These are phyloP conservation scores for Hypsibius dujardini DNA, from an alignment of 1,140 invertebrate genomes.

Conservation along the genomic window DNA sequence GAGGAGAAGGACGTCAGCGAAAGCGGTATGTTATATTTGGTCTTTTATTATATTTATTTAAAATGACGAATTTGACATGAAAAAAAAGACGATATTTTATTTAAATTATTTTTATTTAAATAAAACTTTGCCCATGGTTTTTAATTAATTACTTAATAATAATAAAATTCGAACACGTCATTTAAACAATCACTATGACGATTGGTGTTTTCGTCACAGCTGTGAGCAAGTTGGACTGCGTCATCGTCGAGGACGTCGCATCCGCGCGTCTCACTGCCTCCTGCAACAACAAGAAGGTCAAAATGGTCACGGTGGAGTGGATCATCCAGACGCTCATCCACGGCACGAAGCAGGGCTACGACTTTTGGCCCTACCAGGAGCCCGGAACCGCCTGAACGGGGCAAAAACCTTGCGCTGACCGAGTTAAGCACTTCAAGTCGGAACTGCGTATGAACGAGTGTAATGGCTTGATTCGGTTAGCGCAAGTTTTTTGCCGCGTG, in stretches of 20 bases:
- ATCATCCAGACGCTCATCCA: constrained; percentile 11
- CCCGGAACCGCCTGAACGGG: background rate
- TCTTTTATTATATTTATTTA: background rate
- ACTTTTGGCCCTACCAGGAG: constrained; percentile 13
- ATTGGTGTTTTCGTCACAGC: background rate
- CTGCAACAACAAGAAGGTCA: background rate
- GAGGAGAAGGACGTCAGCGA: constrained; percentile 7
- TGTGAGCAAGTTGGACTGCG: background rate
- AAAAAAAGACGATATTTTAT: background rate
- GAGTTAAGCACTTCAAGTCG: too few species aligned
- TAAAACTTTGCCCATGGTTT: background rate
- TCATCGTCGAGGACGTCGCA: background rate
- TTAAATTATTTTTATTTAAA: background rate
- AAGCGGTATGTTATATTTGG: background rate
- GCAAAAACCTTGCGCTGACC: too few species aligned
- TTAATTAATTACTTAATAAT: background rate
- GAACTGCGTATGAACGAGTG: too few species aligned
- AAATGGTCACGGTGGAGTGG: constrained; percentile 2
- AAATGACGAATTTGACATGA: background rate
- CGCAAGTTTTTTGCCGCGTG: too few species aligned
- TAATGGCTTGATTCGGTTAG: too few species aligned
- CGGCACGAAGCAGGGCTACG: background rate
- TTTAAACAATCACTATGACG: background rate
- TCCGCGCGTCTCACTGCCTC: background rate
- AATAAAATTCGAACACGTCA: background rate